Evolutionary conservation across 2,113 vertebrate genomes (phyloP), one percentile per base, ranked within the genome.

Genomic region (Thamnaconus septentrionalis): DNA sequence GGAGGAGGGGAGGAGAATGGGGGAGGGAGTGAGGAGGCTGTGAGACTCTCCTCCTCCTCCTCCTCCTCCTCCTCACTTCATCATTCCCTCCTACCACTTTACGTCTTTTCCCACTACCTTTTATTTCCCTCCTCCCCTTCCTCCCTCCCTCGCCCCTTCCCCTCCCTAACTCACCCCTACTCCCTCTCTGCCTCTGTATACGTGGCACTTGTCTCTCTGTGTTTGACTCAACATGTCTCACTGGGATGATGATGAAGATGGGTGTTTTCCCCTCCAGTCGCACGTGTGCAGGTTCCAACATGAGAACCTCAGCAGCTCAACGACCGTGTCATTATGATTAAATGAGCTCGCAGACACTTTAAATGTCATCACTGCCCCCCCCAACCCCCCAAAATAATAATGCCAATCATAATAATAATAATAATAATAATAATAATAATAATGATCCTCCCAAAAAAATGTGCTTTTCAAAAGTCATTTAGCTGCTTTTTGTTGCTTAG

Each of bases 201-300:
- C 82, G 85, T 86, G 85, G 82, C 85, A 82, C 54, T 48, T 42
- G 49, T 69, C 60, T 70, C 55, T 66, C 64, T 63, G 12, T 50
- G 8, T 67, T 63, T 66, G 55, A 60, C 7, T 31, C 12, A 39
- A 64, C 60, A n/a, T 44, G 59, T 63, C 51, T 69, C 53, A 48
- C 54, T 12, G 53, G 47, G 58, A 56, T 58, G 71, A 61, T 52
- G 31, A 59, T 31, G 47, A 48, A 46, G 48, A 31, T 63, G 59
- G 64, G 41, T 74, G 53, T 58, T 59, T 69, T 52, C 50, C 6
- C 58, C 69, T 74, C 4, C 49, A 69, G 51, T 46, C 18, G n/a
- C n/a, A n/a, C n/a, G 55, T 39, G n/a, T 60, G 64, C 72, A 67
- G 40, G 63, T 66, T 62, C 1, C 7, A 69, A 3, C 58, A 48